A percentile compares a stretch with the other conserved stretches of the same genome.
phyloP scores from a whole-genome alignment of 1,140 invertebrate species.

The Caerostris extrusa region DNA sequence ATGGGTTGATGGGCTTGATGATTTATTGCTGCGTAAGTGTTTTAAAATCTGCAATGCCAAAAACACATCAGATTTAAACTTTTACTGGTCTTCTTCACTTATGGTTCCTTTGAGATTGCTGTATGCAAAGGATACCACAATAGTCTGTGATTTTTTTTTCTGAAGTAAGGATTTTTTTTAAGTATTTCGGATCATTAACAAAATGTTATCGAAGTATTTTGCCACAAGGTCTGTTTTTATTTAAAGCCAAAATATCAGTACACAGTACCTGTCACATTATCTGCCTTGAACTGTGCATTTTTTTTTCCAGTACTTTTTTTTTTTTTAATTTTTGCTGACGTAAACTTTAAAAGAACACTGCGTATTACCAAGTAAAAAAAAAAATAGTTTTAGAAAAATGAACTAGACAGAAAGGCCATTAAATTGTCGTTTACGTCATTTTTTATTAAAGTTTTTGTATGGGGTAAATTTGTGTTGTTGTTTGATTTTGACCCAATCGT shows the following conservation, averaged over 20 bases:
- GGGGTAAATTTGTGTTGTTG: conserved; percentile 13
- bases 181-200: conserved; percentile 61
- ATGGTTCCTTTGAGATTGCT: not conserved
- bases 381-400: not conserved
- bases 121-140: not conserved
- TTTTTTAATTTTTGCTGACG: not conserved
- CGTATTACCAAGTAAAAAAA: not conserved
- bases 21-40: not conserved
- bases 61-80: not conserved
- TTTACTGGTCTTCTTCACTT: not conserved
- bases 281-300: not conserved
- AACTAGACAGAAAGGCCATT: conserved; percentile 63
- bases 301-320: not conserved
- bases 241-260: conserved; percentile 46
- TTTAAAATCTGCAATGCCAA: not conserved
- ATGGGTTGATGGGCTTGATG: not conserved
- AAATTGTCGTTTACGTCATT: conserved; percentile 47
- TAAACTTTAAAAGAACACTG: not conserved
- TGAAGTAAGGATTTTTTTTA: not conserved
- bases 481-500: not conserved
- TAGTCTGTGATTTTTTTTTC: not conserved
- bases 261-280: conserved; percentile 9
- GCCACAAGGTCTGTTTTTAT: conserved; percentile 54
- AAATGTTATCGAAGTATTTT: conserved; percentile 68
- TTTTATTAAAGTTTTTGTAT: not conserved